These are phyloP conservation scores for Aramus guarauna DNA, from an alignment of 2,113 vertebrate species.

Conservation along the genomic window DNA sequence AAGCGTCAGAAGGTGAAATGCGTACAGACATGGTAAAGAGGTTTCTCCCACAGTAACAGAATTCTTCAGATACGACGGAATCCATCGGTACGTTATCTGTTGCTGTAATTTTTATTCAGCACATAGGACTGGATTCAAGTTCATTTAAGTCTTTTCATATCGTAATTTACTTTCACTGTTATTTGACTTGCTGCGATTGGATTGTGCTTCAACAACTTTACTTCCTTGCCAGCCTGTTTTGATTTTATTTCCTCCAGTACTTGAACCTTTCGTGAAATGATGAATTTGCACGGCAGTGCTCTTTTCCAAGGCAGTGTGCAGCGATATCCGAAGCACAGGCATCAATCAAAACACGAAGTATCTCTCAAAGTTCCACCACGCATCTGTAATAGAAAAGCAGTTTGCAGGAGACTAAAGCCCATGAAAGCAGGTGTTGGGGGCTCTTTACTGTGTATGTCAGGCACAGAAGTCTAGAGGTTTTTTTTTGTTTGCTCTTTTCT, in stretches of 20 bases:
- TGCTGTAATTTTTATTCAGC: neutral
- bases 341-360: neutral
- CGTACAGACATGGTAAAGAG: fast-evolving
- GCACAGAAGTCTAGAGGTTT: neutral
- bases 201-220: neutral
- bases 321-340: neutral
- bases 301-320: neutral
- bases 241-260: neutral
- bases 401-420: neutral
- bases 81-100: neutral
- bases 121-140: neutral
- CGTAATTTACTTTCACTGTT: neutral
- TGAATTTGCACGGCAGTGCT: neutral
- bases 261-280: neutral
- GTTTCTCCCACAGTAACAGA: neutral
- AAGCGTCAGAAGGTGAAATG: neutral
- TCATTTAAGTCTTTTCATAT: neutral
- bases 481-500: neutral
- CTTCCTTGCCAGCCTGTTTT: neutral
- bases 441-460: neutral
- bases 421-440: neutral
- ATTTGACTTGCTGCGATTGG: neutral
- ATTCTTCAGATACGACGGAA: neutral
- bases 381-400: neutral
- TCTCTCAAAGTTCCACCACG: neutral